phyloP scores from a whole-genome alignment of 1,140 invertebrate genomes.

The Apis mellifera region DNA sequence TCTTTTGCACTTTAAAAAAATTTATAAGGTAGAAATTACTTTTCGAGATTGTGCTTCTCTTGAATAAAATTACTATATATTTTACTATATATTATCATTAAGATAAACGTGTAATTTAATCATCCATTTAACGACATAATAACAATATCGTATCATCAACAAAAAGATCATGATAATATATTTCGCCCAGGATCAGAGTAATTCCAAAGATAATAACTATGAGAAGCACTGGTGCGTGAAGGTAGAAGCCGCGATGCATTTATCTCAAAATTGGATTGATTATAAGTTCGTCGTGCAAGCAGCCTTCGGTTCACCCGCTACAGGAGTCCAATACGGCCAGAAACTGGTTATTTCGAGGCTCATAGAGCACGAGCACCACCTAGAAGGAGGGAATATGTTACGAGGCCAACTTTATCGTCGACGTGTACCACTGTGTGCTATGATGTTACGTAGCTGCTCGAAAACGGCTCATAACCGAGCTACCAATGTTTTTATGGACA shows the following conservation, averaged over 20 bases:
- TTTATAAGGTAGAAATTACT: too few relatives aligned
- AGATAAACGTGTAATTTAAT: too few relatives aligned
- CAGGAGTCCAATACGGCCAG: slow-evolving; percentile 31
- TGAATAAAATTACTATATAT: too few relatives aligned
- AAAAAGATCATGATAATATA: slow-evolving; percentile 8
- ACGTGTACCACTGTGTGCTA: slow-evolving; percentile 30
- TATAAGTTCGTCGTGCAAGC: slow-evolving; percentile 40
- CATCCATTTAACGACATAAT: too few relatives aligned
- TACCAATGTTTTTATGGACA: slow-evolving; percentile 23
- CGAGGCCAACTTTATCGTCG: slow-evolving; percentile 50
- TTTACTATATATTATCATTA: too few relatives aligned
- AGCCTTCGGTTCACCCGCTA: slow-evolving; percentile 29
- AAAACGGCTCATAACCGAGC: neutral
- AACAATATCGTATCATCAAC: neutral
- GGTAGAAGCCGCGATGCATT: slow-evolving; percentile 36
- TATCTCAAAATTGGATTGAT: slow-evolving; percentile 54
- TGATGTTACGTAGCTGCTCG: slow-evolving; percentile 8
- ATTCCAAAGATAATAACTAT: slow-evolving; percentile 35
- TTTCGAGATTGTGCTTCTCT: too few relatives aligned
- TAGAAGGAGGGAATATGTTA: slow-evolving; percentile 50
- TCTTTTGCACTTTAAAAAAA: too few relatives aligned
- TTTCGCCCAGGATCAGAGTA: slow-evolving; percentile 26
- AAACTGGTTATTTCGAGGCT: slow-evolving; percentile 55
- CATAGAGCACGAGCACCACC: slow-evolving; percentile 31
- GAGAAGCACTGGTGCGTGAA: slow-evolving; percentile 33